Evolutionary conservation across 2,888 invertebrate species (phyloP).

Genomic region (Melanargia galathea): DNA sequence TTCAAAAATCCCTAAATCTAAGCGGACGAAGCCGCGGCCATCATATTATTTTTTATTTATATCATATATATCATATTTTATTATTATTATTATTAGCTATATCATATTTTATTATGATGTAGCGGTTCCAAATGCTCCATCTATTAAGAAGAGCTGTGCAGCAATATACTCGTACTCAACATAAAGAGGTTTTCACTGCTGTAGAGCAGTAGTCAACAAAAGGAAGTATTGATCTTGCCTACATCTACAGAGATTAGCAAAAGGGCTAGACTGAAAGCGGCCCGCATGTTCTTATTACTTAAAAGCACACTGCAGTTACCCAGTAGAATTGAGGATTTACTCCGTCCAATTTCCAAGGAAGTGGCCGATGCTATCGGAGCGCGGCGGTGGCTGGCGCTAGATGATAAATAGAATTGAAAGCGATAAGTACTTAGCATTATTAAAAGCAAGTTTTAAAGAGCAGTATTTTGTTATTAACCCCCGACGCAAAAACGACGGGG

Average conservation of each 20-base stretch:
- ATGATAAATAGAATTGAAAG: slow-evolving; percentile 10
- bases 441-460: not conserved
- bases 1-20: too few relatives aligned
- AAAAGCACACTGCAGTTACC: slow-evolving; percentile 34
- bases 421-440: not conserved
- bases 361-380: slow-evolving; percentile 10
- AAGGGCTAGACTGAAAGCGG: slow-evolving; percentile 31
- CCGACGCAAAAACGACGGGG: too few relatives aligned
- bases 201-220: not conserved
- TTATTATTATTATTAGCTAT: too few relatives aligned
- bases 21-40: too few relatives aligned
- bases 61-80: too few relatives aligned
- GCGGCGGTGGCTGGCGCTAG: slow-evolving; percentile 3
- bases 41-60: too few relatives aligned
- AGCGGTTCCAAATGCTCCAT: too few relatives aligned
- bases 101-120: too few relatives aligned
- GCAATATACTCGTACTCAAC: too few relatives aligned
- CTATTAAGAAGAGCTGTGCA: too few relatives aligned
- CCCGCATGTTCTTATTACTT: slow-evolving; percentile 35
- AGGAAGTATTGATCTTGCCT: slow-evolving; percentile 11
- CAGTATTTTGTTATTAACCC: not conserved
- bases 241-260: slow-evolving; percentile 28
- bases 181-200: too few relatives aligned
- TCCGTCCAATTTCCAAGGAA: slow-evolving; percentile 16
- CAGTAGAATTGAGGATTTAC: slow-evolving; percentile 24